These are phyloP conservation scores for Cyrtodaria siliqua DNA, from an alignment of 2,888 invertebrate genomes.

Conservation along the genomic window DNA sequence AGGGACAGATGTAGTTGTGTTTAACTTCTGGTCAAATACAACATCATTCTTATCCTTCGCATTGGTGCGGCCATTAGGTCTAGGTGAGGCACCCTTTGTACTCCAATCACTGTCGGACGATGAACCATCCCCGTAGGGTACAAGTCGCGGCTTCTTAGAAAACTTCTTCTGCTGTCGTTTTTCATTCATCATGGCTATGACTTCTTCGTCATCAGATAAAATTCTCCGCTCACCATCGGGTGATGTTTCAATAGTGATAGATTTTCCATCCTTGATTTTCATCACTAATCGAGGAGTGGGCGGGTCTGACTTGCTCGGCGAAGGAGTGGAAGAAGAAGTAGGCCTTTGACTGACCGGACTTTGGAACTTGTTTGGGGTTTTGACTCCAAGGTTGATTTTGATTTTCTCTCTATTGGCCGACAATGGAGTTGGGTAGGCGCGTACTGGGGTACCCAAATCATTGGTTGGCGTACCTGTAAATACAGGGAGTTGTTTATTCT, in stretches of 20 bases:
- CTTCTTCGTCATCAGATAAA: conserved; percentile 69
- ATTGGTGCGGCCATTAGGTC: not conserved
- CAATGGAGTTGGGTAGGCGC: conserved; percentile 45
- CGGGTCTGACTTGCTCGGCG: conserved; percentile 10
- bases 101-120: conserved; percentile 76
- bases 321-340: not conserved
- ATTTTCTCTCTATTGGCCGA: conserved; percentile 77
- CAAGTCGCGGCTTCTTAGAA: conserved; percentile 71
- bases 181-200: conserved; percentile 38
- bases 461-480: conserved; percentile 33
- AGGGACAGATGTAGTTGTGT: conserved; percentile 80
- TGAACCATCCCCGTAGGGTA: conserved; percentile 85
- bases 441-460: conserved; percentile 40
- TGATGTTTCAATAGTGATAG: conserved; percentile 77
- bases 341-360: conserved; percentile 6
- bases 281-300: conserved; percentile 81
- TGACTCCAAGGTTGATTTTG: conserved; percentile 77
- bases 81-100: conserved; percentile 15
- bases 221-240: conserved; percentile 77
- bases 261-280: conserved; percentile 84
- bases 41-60: conserved; percentile 34
- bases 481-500: too few species aligned
- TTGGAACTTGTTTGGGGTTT: conserved; percentile 58
- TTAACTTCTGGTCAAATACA: conserved; percentile 75
- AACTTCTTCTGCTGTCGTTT: conserved; percentile 26